Evolutionary conservation across 64 coral and sea anemone genomes (phyloP).

Genomic region (Trachythela sp.): DNA sequence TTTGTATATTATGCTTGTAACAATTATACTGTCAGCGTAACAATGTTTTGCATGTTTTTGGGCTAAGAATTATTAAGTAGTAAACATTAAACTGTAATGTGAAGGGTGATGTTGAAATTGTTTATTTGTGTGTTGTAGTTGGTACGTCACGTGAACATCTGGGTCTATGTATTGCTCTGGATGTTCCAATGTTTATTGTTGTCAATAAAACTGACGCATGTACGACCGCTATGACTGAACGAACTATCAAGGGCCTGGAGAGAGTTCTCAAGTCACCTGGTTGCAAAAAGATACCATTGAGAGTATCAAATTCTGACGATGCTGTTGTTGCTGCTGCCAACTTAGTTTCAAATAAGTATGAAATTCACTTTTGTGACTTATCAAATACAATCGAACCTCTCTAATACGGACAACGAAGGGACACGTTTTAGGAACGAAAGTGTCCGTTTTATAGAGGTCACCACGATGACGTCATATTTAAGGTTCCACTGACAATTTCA

Average conservation of each 20-base stretch:
- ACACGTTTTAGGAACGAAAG: too few relatives aligned
- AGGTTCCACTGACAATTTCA: too few relatives aligned
- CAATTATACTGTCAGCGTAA: too few relatives aligned
- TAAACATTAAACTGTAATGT: too few relatives aligned
- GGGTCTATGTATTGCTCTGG: slow-evolving; percentile 82
- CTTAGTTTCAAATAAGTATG: slow-evolving; percentile 78
- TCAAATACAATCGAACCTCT: too few relatives aligned
- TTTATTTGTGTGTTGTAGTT: slow-evolving; percentile 28
- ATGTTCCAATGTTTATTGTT: slow-evolving; percentile 87
- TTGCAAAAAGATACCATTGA: slow-evolving; percentile 83
- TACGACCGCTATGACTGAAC: slow-evolving; percentile 52
- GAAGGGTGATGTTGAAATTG: background rate
- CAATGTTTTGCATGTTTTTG: too few relatives aligned
- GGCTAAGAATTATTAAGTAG: too few relatives aligned
- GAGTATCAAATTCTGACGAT: slow-evolving; percentile 72
- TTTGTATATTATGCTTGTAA: too few relatives aligned
- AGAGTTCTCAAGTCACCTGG: slow-evolving; percentile 90
- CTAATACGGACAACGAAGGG: too few relatives aligned
- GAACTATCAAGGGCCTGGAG: slow-evolving; percentile 66
- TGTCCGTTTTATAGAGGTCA: too few relatives aligned
- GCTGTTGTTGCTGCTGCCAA: slow-evolving; percentile 79
- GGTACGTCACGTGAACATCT: slow-evolving; percentile 93
- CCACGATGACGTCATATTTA: too few relatives aligned
- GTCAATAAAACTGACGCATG: slow-evolving; percentile 85
- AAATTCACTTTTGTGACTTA: background rate